Conservation (phyloP, 1,140 invertebrate species). For the Brachionus manjavacas region DNA sequence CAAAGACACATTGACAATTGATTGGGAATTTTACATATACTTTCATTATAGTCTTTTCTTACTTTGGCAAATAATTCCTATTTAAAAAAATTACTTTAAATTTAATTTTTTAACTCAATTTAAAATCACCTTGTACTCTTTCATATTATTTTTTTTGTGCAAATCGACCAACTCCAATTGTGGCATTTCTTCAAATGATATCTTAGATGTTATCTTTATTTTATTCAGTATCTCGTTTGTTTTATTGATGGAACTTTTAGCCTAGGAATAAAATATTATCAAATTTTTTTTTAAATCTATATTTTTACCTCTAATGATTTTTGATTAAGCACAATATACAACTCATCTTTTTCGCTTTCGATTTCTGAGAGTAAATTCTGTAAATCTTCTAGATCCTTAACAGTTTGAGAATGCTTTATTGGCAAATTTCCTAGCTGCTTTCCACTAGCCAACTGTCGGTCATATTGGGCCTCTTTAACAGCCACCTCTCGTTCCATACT, state of each 20-base stretch:
- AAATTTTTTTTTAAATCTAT: neutral
- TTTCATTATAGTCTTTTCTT: constrained; percentile 23
- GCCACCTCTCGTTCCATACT: constrained; percentile 4
- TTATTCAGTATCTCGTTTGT: constrained; percentile 26
- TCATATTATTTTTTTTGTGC: constrained; percentile 35
- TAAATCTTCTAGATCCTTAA: constrained; percentile 2
- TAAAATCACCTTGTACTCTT: neutral
- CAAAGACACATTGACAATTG: neutral
- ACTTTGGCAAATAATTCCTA: constrained; percentile 2
- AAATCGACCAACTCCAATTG: neutral
- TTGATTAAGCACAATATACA: constrained; percentile 22
- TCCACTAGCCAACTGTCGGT: constrained; percentile 9
- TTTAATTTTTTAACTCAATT: neutral
- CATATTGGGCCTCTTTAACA: constrained; percentile 39
- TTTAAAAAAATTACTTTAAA: neutral
- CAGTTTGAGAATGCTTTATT: neutral
- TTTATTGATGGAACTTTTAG: neutral
- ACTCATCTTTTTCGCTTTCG: constrained; percentile 36
- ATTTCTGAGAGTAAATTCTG: neutral
- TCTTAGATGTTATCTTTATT: neutral
- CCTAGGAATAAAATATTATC: neutral
- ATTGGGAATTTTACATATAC: neutral
- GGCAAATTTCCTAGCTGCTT: constrained; percentile 25
- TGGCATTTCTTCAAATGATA: neutral
- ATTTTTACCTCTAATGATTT: constrained; percentile 18